Conservation (phyloP, 2,888 invertebrate genomes). For the Lithophane socia region DNA sequence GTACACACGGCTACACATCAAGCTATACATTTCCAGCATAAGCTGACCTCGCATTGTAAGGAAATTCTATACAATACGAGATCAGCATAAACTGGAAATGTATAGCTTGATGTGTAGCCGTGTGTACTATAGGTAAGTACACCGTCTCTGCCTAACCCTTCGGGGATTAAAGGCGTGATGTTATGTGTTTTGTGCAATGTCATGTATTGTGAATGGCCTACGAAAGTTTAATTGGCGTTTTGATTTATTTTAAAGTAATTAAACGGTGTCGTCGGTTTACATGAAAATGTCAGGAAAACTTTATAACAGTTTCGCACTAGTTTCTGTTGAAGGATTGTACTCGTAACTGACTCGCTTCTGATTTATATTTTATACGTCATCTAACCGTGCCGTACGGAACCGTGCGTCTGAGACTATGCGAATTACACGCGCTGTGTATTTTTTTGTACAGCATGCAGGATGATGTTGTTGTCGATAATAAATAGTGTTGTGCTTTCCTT, state of each 20-base stretch:
- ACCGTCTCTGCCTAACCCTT: background rate
- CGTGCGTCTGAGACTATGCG: background rate
- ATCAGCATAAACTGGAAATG: too few relatives aligned
- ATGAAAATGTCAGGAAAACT: background rate
- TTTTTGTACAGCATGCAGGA: too few relatives aligned
- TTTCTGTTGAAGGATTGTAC: background rate
- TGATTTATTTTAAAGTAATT: conserved; percentile 7
- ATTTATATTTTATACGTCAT: conserved; percentile 7
- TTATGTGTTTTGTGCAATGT: too few relatives aligned
- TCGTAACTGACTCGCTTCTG: conserved; percentile 2
- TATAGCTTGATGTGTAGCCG: too few relatives aligned
- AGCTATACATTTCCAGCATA: too few relatives aligned
- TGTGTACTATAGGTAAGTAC: too few relatives aligned
- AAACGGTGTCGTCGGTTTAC: background rate
- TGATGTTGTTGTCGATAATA: too few relatives aligned
- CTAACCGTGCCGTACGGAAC: background rate
- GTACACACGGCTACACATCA: too few relatives aligned
- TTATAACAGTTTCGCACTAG: background rate
- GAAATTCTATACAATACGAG: too few relatives aligned
- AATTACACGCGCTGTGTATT: background rate
- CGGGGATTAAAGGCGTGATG: background rate
- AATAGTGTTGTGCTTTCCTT: too few relatives aligned
- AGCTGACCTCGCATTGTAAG: too few relatives aligned
- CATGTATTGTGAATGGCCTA: conserved; percentile 4
- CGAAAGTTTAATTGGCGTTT: background rate